Conservation (phyloP, 35 echinoderm and acorn worm species). For the Amphiura filiformis region DNA sequence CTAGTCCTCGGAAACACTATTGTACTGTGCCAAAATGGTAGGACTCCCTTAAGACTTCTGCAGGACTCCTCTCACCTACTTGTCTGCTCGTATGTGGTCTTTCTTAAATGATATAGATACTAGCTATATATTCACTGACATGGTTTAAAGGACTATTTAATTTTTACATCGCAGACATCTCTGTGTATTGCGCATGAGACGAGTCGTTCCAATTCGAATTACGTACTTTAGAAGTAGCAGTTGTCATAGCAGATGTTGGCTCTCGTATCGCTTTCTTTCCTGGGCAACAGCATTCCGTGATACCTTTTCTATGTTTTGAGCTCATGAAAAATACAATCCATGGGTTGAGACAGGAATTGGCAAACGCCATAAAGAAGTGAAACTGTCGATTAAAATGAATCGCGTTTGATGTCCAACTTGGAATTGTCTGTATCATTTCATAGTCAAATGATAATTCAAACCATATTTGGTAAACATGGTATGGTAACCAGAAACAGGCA, state of each 20-base stretch:
- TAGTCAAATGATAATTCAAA: constrained; percentile 32
- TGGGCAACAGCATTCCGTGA: constrained; percentile 33
- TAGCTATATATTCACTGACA: too few species aligned
- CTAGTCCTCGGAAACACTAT: too few species aligned
- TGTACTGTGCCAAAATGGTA: too few species aligned
- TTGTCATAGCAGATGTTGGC: neutral
- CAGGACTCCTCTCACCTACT: too few species aligned
- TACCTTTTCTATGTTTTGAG: constrained; percentile 50
- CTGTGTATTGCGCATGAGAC: neutral
- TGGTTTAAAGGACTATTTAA: too few species aligned
- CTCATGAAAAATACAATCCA: constrained; percentile 87
- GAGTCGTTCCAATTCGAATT: neutral
- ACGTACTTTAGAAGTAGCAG: neutral
- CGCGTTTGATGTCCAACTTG: neutral
- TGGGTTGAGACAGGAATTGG: constrained; percentile 77
- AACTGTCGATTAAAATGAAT: constrained; percentile 30
- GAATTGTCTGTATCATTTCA: neutral
- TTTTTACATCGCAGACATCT: neutral
- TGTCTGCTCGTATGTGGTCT: too few species aligned
- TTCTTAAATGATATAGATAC: too few species aligned
- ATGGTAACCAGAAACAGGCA: constrained; percentile 65
- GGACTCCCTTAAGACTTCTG: too few species aligned
- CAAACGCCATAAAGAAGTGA: constrained; percentile 59
- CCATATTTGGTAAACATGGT: constrained; percentile 60
- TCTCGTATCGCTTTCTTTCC: neutral